phyloP scores from a whole-genome alignment of 2,113 vertebrate genomes.

The Chrysemys picta region DNA sequence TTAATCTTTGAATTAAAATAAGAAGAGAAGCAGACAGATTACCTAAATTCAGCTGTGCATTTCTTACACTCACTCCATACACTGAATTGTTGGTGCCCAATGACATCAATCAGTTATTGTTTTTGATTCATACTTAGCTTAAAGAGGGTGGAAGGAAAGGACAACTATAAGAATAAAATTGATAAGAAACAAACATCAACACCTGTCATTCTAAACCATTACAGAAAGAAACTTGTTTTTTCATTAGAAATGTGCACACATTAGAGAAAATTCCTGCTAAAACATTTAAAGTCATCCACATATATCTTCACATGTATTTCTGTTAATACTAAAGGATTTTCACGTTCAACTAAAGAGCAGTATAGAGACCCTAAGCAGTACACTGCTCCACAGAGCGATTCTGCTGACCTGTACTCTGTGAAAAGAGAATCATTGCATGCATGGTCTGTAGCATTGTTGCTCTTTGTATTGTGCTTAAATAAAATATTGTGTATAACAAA shows the following conservation, averaged over 20 bases:
- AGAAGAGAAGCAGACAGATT: constrained; percentile 30
- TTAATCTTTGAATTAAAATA: constrained; percentile 31
- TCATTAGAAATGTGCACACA: not conserved
- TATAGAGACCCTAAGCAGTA: not conserved
- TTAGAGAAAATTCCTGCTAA: not conserved
- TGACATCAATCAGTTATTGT: not conserved
- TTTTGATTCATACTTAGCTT: constrained; percentile 21
- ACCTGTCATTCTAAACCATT: not conserved
- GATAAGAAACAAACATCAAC: not conserved
- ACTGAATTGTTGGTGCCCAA: constrained; percentile 17
- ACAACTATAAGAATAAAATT: not conserved
- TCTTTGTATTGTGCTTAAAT: constrained; percentile 30
- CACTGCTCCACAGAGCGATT: not conserved
- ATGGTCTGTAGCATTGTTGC: not conserved
- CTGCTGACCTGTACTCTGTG: not conserved
- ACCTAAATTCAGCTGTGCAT: constrained; percentile 18
- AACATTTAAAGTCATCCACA: not conserved
- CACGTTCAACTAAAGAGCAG: not conserved
- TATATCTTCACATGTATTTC: not conserved
- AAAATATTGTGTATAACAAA: constrained; percentile 30
- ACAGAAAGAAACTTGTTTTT: not conserved
- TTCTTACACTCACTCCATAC: constrained; percentile 15
- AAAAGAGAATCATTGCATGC: not conserved
- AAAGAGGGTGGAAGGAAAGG: not conserved
- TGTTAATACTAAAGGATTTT: constrained; percentile 10